Conservation (phyloP, 2,888 invertebrate genomes). For the Pristionchus arcanus region DNA sequence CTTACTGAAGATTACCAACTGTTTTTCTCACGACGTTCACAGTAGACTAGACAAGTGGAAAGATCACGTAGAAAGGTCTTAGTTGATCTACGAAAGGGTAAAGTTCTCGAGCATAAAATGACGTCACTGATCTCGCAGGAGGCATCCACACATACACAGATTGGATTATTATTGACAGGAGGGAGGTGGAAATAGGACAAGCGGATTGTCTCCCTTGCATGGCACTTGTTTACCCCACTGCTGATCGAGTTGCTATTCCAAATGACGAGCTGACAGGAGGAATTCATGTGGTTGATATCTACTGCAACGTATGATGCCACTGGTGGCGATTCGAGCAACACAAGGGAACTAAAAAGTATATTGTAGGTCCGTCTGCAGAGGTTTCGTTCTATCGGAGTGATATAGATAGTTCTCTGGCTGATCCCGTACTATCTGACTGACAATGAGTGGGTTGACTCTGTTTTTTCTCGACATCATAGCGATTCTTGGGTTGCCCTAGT, state of each 20-base stretch:
- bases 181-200: background rate
- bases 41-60: background rate
- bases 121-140: background rate
- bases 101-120: background rate
- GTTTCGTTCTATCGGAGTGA: too few relatives aligned
- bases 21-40: background rate
- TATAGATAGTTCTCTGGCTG: too few relatives aligned
- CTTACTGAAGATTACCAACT: background rate
- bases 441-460: background rate
- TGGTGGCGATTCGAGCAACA: background rate
- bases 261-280: background rate
- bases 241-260: slow-evolving; percentile 22
- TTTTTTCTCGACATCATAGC: background rate
- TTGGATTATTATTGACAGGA: background rate
- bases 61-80: background rate
- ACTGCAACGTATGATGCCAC: background rate
- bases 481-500: background rate
- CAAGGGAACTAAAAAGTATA: background rate
- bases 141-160: background rate
- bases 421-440: background rate
- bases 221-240: slow-evolving; percentile 11
- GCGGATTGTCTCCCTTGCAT: slow-evolving; percentile 6
- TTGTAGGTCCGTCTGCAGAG: too few relatives aligned
- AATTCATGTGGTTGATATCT: background rate
- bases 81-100: background rate